Evolutionary conservation across 2,113 vertebrate genomes (phyloP), one percentile per base, ranked within the genome.

Genomic region (Eubucco bourcierii): DNA sequence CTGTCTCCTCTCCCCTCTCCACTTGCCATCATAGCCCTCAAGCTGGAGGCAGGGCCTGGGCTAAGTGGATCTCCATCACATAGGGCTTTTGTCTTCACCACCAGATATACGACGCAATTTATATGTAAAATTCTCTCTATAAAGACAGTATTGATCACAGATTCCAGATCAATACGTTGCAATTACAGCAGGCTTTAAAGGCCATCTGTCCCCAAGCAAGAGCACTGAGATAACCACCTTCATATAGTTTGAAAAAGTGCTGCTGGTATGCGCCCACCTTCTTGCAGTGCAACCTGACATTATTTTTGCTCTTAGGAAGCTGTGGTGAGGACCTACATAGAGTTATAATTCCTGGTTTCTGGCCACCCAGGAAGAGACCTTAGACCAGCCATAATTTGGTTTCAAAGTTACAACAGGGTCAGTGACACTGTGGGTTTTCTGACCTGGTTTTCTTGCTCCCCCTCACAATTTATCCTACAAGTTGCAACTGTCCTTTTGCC

Each of bases 121-220:
- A 91, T 96, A 96, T 95, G 96, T 94, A 94, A 95, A 96, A 96
- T 93, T 91, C 93, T 79, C 95, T 90, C 94, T 92, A 95, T 95
- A 96, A 95, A 96, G 95, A 94, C 93, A 66, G 70, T 88, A 96
- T 96, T 90, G 95, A 96, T 94, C 96, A 95, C 95, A 95, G 90
- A 96, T 96, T 90, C 87, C 83, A 61, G 91, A 94, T 96, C 95
- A 70, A 96, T 96, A 91, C 4, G 12, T 92, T 80, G 82, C 96
- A 96, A 96, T 96, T 93, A 95, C 96, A 91, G 78, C 63, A 33
- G 90, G 90, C 85, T 96, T 94, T 91, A 91, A 63, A 86, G 85
- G 83, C 94, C 91, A 93, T 94, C 93, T 88, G 90, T 95, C 94
- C 95, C 94, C 91, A 10, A 19, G 91, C 84, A 75, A 65, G 80